These are phyloP conservation scores for Paratrypauchen microcephalus DNA, from an alignment of 2,797 vertebrate species.

Conservation along the genomic window DNA sequence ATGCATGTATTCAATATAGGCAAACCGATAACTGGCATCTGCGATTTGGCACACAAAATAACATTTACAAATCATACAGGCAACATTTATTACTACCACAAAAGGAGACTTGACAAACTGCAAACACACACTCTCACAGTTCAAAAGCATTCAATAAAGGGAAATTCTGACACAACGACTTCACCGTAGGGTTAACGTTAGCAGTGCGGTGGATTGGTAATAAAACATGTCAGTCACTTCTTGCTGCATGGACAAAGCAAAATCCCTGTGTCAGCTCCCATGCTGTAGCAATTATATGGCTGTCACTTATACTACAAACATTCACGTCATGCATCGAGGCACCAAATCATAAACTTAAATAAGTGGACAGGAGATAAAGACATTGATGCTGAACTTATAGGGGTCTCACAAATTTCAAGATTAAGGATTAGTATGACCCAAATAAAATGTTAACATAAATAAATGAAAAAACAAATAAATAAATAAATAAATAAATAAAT, in stretches of 20 bases:
- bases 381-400: constrained; percentile 57
- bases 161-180: constrained; percentile 77
- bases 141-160: constrained; percentile 60
- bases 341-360: constrained; percentile 68
- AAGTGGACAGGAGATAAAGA: constrained; percentile 58
- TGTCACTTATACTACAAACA: constrained; percentile 64
- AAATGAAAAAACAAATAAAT: constrained; percentile 7
- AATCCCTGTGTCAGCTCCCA: constrained; percentile 76
- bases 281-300: constrained; percentile 52
- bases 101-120: constrained; percentile 47
- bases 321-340: constrained; percentile 75
- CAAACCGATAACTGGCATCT: constrained; percentile 42
- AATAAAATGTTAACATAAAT: constrained; percentile 48
- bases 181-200: constrained; percentile 44
- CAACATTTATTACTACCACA: constrained; percentile 49
- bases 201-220: constrained; percentile 24
- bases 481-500: not conserved
- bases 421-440: constrained; percentile 63
- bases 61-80: constrained; percentile 42
- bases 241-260: constrained; percentile 53
- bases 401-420: constrained; percentile 55
- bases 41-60: constrained; percentile 39
- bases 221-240: constrained; percentile 38
- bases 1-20: constrained; percentile 55
- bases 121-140: constrained; percentile 56